Conservation (phyloP, 1,140 invertebrate species). For the Rhizoglyphus robini region DNA sequence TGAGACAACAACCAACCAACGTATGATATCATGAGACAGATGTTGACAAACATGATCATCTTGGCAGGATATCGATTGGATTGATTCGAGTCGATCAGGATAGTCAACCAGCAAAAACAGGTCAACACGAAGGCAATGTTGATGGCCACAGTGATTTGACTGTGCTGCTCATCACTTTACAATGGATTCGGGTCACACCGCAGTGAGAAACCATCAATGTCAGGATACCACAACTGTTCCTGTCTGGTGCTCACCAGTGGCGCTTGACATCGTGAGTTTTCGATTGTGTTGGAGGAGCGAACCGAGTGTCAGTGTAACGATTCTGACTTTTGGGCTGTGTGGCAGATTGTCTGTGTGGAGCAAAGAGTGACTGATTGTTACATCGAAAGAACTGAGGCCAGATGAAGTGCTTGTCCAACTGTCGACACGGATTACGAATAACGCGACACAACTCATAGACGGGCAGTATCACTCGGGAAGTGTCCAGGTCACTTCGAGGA, state of each 20-base stretch:
- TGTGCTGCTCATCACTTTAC: constrained; percentile 62
- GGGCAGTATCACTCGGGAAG: constrained; percentile 52
- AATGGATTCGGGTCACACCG: constrained; percentile 67
- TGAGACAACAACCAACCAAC: constrained; percentile 80
- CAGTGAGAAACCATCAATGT: constrained; percentile 74
- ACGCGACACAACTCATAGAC: constrained; percentile 77
- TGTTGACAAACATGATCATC: constrained; percentile 80
- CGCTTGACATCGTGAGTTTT: constrained; percentile 56
- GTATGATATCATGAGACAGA: constrained; percentile 62
- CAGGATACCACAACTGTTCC: constrained; percentile 61
- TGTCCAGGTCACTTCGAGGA: constrained; percentile 61
- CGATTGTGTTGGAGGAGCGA: constrained; percentile 26
- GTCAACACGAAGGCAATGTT: constrained; percentile 60
- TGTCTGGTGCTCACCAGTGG: constrained; percentile 69
- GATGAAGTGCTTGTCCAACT: constrained; percentile 55
- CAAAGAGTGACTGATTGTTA: constrained; percentile 57
- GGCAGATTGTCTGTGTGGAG: too few relatives aligned
- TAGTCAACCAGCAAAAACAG: constrained; percentile 68
- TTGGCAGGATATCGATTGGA: constrained; percentile 76
- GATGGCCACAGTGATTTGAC: constrained; percentile 62
- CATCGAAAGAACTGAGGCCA: constrained; percentile 62
- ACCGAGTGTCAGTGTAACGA: background rate
- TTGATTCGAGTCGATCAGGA: constrained; percentile 70
- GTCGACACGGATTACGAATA: constrained; percentile 60
- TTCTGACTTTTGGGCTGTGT: constrained; percentile 3